Evolutionary conservation across 1,140 invertebrate species (phyloP), one percentile per base, ranked within the genome.

Genomic region (Copidosoma floridanum): DNA sequence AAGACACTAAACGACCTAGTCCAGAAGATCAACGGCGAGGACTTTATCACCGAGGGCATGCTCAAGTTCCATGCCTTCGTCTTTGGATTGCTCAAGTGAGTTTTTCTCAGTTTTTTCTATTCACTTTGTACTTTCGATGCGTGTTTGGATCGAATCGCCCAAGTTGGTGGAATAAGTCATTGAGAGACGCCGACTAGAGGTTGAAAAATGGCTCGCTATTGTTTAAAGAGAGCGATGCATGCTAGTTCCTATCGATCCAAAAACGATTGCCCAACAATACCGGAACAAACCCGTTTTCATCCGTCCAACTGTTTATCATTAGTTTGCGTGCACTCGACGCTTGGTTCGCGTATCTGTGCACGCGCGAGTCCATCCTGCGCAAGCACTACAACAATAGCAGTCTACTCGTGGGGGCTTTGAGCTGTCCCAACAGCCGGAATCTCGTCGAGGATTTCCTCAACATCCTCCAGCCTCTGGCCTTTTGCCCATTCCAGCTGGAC

Each of bases 11-110:
- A 92, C 77, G 92, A 94, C 71, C 79, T 94, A 43, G 91, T 94
- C 10, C 85, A 93, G 72, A 85, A 89, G 71, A 87, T 95, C 64
- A 94, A 93, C 72, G 87, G 86, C 63, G 92, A 93, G 78, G 87
- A 93, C 71, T 85, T 87, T 38, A 86, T 95, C 2, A 88, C 89
- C 3, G 91, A 94, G 76, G 91, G 90, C 59, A 84, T 91, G 71
- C 85, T 93, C 57, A 94, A 93, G 73, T 94, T 95, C 71, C 92
- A 94, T 76, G 92, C 92, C 51, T 94, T 95, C 75, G 86, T 94
- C 61, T 88, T 93, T 77, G 92, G 92, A 35, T 80, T 95, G 51
- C 80, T 94, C n/a, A 95, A 94, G 89, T 92, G 82, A 87, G 86
- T 84, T 43, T 18, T 43, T 32, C 16, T n/a, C n/a, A n/a, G n/a